phyloP scores from a whole-genome alignment of 1,140 invertebrate genomes.

The Drosophila arawakana region DNA sequence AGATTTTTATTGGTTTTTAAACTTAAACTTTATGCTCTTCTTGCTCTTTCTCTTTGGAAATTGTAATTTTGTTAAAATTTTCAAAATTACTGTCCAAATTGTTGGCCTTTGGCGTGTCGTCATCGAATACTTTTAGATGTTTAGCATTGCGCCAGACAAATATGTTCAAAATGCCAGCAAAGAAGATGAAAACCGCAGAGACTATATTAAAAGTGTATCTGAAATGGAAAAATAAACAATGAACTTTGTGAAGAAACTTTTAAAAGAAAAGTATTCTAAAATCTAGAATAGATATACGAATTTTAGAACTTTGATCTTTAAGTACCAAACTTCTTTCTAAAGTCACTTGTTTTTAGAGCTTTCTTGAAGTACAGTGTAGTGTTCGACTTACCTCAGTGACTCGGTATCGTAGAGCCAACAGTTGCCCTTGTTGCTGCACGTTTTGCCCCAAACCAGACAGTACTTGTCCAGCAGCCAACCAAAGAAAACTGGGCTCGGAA shows the following conservation, averaged over 20 bases:
- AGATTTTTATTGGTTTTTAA: neutral
- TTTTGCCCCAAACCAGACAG: conserved; percentile 90
- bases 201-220: conserved; percentile 87
- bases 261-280: no score
- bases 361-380: no score
- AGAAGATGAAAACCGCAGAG: conserved; percentile 86
- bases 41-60: neutral
- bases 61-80: neutral
- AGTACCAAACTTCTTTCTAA: no score
- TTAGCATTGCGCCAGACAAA: conserved; percentile 89
- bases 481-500: conserved; percentile 90
- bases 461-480: conserved; percentile 89
- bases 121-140: conserved; percentile 89
- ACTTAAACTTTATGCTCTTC: neutral
- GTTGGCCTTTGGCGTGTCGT: conserved; percentile 86
- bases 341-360: no score
- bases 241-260: no score
- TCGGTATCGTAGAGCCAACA: conserved; percentile 90
- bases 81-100: conserved; percentile 2
- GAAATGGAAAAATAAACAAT: neutral
- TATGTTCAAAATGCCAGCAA: conserved; percentile 88
- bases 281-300: no score
- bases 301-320: no score
- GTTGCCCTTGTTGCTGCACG: conserved; percentile 89
- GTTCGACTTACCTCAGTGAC: conserved; percentile 85